Conservation (phyloP, 2,797 vertebrate species). For the Streptopelia turtur region DNA sequence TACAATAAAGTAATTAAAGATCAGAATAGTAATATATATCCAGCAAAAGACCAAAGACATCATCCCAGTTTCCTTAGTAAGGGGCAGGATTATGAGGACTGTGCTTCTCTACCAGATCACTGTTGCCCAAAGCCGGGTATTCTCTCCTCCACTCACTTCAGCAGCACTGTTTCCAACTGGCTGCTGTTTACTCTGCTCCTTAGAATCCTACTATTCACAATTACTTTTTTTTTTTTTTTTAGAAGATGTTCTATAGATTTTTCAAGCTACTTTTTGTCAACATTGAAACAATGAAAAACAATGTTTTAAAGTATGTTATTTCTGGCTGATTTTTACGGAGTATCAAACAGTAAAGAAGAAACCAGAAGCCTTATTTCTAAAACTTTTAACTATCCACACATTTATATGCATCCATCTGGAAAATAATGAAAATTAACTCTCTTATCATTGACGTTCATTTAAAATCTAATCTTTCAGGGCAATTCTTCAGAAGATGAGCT, state of each 20-base stretch:
- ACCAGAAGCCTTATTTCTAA: accelerated
- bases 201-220: neutral
- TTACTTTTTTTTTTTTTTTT: neutral
- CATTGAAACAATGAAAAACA: neutral
- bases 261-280: neutral
- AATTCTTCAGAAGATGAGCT: neutral
- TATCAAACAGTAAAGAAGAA: neutral
- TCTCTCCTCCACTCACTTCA: neutral
- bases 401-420: neutral
- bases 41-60: neutral
- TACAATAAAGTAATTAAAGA: neutral
- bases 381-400: neutral
- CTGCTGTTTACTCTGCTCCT: neutral
- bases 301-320: neutral
- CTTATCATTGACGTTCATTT: neutral
- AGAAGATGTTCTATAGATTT: neutral
- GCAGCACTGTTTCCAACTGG: neutral
- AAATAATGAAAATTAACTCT: neutral
- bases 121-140: neutral
- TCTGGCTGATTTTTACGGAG: neutral
- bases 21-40: neutral
- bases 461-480: neutral
- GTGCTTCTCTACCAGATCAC: neutral
- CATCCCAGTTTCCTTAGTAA: neutral
- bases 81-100: neutral